These are phyloP conservation scores for Heliothis virescens DNA, from an alignment of 1,140 invertebrate species.

Conservation along the genomic window DNA sequence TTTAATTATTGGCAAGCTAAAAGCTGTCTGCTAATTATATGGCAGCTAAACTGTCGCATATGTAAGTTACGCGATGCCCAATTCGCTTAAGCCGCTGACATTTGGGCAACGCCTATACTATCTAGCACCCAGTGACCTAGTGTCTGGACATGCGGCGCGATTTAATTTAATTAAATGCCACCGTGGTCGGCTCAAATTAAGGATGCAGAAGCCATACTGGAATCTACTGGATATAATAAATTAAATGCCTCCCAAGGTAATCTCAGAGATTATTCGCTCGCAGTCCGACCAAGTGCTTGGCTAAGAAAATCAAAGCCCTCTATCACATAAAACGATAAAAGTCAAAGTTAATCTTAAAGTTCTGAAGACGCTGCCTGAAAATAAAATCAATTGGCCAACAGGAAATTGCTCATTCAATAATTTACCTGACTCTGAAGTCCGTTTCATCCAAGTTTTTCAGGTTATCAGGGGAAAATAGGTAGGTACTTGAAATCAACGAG, in stretches of 20 bases:
- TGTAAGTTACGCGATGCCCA: background rate
- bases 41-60: background rate
- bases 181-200: conserved; percentile 20
- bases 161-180: conserved; percentile 42
- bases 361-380: background rate
- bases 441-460: conserved; percentile 25
- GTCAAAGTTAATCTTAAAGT: conserved; percentile 13
- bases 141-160: background rate
- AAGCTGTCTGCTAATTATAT: too few species aligned
- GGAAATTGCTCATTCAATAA: conserved; percentile 37
- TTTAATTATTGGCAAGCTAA: too few species aligned
- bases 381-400: conserved; percentile 22
- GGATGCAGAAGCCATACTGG: background rate
- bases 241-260: background rate
- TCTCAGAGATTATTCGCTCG: background rate
- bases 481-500: conserved; percentile 22
- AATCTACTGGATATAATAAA: conserved; percentile 22
- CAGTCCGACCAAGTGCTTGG: background rate
- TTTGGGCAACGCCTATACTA: conserved; percentile 18
- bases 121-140: conserved; percentile 21
- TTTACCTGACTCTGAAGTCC: conserved; percentile 16
- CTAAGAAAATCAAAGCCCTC: background rate
- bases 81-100: background rate
- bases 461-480: conserved; percentile 31
- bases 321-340: background rate